These are phyloP conservation scores for Leucophenga montana DNA, from an alignment of 2,888 invertebrate species.

Conservation along the genomic window DNA sequence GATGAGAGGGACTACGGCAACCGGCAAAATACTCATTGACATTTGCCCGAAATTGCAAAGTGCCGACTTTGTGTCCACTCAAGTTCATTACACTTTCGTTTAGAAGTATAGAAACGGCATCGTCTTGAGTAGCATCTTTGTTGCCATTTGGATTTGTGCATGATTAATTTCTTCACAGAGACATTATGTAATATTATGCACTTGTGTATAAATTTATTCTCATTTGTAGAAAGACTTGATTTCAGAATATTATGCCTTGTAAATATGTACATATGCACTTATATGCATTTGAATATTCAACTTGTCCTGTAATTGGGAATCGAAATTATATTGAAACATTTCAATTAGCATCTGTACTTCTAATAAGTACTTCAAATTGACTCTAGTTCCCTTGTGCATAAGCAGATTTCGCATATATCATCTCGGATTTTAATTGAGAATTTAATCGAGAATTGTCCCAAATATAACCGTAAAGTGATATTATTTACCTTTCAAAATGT, in stretches of 20 bases:
- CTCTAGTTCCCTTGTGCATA: no score
- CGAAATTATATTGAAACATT: no score
- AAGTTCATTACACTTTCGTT: constrained; percentile 36
- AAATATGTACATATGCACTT: no score
- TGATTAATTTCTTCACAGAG: no score
- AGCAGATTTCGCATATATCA: no score
- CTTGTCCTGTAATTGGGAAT: neutral
- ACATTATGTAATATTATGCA: constrained; percentile 33
- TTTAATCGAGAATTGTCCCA: no score
- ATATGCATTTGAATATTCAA: neutral
- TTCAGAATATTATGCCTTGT: neutral
- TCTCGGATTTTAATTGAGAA: no score
- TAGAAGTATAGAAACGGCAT: neutral
- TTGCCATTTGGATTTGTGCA: constrained; percentile 10
- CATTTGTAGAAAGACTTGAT: neutral
- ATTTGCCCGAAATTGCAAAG: constrained; percentile 59
- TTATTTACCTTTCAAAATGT: no score
- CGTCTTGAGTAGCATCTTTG: neutral
- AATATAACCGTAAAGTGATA: no score
- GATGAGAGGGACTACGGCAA: constrained; percentile 24
- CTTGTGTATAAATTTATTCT: constrained; percentile 30
- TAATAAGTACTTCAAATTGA: no score
- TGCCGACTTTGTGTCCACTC: neutral
- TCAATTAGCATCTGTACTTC: no score
- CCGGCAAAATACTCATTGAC: constrained; percentile 54